A percentile compares a stretch with the other conserved stretches of the same genome.
Evolutionary conservation across 2,888 invertebrate species (phyloP).

Genomic region (Andrena minutula): DNA sequence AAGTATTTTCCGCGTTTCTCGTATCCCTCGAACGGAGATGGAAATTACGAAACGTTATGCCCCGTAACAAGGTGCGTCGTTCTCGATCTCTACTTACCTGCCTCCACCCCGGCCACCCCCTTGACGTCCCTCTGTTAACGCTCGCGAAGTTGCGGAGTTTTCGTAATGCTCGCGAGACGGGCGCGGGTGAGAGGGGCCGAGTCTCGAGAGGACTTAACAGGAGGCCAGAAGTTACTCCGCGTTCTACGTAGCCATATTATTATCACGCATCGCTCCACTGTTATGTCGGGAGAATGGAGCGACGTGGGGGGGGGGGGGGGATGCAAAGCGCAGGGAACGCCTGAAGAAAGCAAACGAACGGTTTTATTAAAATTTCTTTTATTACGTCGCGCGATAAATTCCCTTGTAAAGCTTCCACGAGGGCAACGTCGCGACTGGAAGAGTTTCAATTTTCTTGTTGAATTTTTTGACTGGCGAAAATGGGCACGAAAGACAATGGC

Average conservation of each 20-base stretch:
- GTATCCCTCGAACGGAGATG: slow-evolving; percentile 21
- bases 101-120: slow-evolving; percentile 51
- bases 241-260: slow-evolving; percentile 78
- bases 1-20: neutral
- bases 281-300: slow-evolving; percentile 25
- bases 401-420: neutral
- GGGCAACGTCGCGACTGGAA: slow-evolving; percentile 8
- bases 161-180: slow-evolving; percentile 38
- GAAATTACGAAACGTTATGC: slow-evolving; percentile 65
- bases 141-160: slow-evolving; percentile 58
- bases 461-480: neutral
- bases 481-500: neutral
- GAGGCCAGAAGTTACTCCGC: slow-evolving; percentile 66
- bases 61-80: slow-evolving; percentile 59
- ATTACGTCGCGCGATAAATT: slow-evolving; percentile 52
- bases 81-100: slow-evolving; percentile 75
- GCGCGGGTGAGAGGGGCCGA: slow-evolving; percentile 44
- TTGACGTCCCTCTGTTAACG: slow-evolving; percentile 34
- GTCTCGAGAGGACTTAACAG: slow-evolving; percentile 55
- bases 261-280: slow-evolving; percentile 70
- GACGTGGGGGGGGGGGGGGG: neutral
- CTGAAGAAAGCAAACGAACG: slow-evolving; percentile 20
- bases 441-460: slow-evolving; percentile 43
- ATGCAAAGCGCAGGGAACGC: neutral
- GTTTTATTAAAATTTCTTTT: slow-evolving; percentile 50